Evolutionary conservation across 92 coral and sea anemone species (phyloP), one percentile per base, ranked within the genome.

Genomic region (Parazoanthus darwini): DNA sequence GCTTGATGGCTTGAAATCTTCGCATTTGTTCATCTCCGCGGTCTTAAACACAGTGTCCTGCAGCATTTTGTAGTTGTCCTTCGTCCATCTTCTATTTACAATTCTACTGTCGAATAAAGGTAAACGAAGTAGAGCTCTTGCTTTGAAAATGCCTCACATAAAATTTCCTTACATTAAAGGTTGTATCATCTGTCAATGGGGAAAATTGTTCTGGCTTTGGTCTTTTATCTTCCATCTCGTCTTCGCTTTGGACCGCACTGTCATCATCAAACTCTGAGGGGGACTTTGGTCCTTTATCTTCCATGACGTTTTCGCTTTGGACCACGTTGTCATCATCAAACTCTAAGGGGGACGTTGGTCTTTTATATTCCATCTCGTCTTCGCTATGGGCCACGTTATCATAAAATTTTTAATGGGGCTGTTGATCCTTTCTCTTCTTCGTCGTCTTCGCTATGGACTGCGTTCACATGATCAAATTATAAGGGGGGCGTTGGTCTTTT

Each of bases 31-130:
- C 26, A 77, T 42, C 80, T 77, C 56, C 25, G 33, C 4, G 58
- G 56, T 77, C 48, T 77, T 77, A 77, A 77, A 43, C 54, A 18
- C 56, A 77, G 80, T 39, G 80, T 77, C 80, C 54, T 77, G 54
- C 20, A 77, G 54, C 54, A 70, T 80, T 67, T 66, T 88, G 33
- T 80, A 88, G 87, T 81, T 81, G 63, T 46, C 81, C 66, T 70
- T 72, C 37, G 90, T 88, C 87, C 90, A 88, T 51, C 90, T 81
- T 50, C 23, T 88, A 42, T 85, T 85, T 70, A 51, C 74, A 6
- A 88, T 65, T 23, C 81, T 80, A 18, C 51, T 51, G 54, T 87
- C 86, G 13, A 87, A 87, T 33, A 72, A 82, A 16, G 90, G 82
- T 35, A 87, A 58, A 23, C 51, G 10, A 26, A 87, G 86, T 68